Conservation (phyloP, 2,888 invertebrate species). For the Apamea anceps region DNA sequence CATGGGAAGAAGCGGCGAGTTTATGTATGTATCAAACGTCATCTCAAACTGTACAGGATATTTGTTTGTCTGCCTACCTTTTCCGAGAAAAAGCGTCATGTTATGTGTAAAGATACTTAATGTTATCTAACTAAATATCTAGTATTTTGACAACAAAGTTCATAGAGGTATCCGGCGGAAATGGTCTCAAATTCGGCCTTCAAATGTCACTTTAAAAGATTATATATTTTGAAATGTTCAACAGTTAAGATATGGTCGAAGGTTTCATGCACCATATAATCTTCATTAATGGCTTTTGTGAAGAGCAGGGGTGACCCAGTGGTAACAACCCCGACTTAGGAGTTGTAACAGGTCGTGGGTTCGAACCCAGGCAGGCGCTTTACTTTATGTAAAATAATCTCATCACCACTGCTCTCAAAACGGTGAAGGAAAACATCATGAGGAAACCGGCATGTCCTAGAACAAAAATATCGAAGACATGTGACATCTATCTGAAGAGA, state of each 20-base stretch:
- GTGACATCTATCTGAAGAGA: no score
- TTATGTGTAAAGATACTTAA: not conserved
- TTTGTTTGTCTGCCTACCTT: not conserved
- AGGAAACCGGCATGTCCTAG: no score
- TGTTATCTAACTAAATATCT: not conserved
- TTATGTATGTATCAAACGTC: not conserved
- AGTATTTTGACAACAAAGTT: constrained; percentile 7
- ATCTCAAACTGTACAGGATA: not conserved
- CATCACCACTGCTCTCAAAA: no score
- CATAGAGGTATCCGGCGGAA: constrained; percentile 4
- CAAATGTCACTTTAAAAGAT: not conserved
- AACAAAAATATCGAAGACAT: no score
- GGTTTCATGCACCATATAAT: not conserved
- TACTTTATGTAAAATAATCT: no score
- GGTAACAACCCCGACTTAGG: no score
- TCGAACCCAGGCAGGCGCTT: no score
- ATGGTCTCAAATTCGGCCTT: not conserved
- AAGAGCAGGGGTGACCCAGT: no score
- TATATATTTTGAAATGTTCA: not conserved
- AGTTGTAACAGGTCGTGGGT: no score
- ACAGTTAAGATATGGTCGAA: not conserved
- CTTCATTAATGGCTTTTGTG: no score
- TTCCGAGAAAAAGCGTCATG: not conserved
- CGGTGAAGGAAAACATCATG: no score
- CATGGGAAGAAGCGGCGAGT: no score